Evolutionary conservation across 2,888 invertebrate species (phyloP).

Genomic region (Myopa testacea): DNA sequence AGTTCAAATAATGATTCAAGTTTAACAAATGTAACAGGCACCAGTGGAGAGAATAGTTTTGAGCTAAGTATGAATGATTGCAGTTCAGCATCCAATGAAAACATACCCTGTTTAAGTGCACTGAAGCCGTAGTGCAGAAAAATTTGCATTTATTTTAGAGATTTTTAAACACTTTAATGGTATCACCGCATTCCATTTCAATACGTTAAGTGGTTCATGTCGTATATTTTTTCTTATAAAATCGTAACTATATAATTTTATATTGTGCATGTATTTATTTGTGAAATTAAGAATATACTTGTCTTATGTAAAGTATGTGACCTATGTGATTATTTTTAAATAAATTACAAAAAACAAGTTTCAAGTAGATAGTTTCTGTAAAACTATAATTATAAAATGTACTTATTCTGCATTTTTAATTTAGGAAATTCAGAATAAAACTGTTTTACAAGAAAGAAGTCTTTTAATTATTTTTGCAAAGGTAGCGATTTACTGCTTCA

Average conservation of each 20-base stretch:
- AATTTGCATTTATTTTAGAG: conserved; percentile 9
- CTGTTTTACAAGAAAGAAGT: too few relatives aligned
- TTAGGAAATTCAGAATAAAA: too few relatives aligned
- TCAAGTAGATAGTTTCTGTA: too few relatives aligned
- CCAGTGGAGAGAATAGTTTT: conserved; percentile 66
- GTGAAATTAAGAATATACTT: background rate
- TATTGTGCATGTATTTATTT: conserved; percentile 5
- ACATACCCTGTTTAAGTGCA: conserved; percentile 42
- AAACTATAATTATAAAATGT: too few relatives aligned
- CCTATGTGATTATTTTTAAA: background rate
- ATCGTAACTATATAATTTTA: background rate
- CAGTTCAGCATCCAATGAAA: conserved; percentile 49
- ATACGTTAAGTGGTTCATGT: background rate
- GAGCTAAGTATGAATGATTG: conserved; percentile 62
- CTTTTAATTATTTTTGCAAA: too few relatives aligned
- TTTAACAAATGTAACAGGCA: conserved; percentile 65
- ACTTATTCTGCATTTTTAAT: too few relatives aligned
- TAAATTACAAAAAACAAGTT: background rate
- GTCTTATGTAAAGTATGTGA: background rate
- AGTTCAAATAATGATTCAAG: conserved; percentile 66
- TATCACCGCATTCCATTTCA: conserved; percentile 9
- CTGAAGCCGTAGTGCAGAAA: conserved; percentile 39
- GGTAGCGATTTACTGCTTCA: too few relatives aligned
- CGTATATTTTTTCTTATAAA: conserved; percentile 21
- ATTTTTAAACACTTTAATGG: background rate